A percentile compares a stretch with the other conserved stretches of the same genome.
phyloP scores from a whole-genome alignment of 2,888 invertebrate species.

The Caenorhabditis sp. region DNA sequence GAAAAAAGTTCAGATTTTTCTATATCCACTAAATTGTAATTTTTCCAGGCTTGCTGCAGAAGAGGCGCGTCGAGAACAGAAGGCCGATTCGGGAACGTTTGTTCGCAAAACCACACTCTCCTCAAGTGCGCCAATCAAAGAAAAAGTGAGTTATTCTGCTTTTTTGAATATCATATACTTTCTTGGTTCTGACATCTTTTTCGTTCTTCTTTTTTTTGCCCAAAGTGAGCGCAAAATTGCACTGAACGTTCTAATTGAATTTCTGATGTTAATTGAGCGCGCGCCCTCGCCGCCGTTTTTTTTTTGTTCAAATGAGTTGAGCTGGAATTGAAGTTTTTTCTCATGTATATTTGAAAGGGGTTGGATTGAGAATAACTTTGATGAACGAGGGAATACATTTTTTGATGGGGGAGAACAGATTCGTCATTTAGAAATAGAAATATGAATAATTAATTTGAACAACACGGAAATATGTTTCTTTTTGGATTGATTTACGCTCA shows the following conservation, averaged over 20 bases:
- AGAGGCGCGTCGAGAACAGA: slow-evolving; percentile 69
- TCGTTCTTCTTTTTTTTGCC: slow-evolving; percentile 5
- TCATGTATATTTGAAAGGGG: too few species aligned
- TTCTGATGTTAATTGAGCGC: background rate
- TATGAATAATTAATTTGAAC: too few species aligned
- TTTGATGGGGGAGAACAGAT: too few species aligned
- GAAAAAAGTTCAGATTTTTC: background rate
- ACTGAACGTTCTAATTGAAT: background rate
- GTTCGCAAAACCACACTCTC: slow-evolving; percentile 57
- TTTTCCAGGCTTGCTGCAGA: slow-evolving; percentile 67
- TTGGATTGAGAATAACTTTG: too few species aligned
- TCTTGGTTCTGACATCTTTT: too few species aligned
- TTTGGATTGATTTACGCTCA: too few species aligned
- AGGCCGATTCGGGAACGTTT: slow-evolving; percentile 50
- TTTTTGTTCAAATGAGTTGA: background rate
- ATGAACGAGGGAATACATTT: too few species aligned
- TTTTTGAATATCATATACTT: slow-evolving; percentile 9
- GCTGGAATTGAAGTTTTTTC: background rate
- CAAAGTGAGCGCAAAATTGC: background rate
- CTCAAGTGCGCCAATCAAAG: slow-evolving; percentile 58
- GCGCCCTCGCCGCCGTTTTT: background rate
- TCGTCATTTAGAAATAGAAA: too few species aligned
- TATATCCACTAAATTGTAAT: background rate
- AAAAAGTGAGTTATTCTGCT: slow-evolving; percentile 56
- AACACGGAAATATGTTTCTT: too few species aligned